Percentiles rank a stretch among this genome's conserved stretches.
phyloP scores from a whole-genome alignment of 2,113 vertebrate genomes.

The Cinclus cinclus region DNA sequence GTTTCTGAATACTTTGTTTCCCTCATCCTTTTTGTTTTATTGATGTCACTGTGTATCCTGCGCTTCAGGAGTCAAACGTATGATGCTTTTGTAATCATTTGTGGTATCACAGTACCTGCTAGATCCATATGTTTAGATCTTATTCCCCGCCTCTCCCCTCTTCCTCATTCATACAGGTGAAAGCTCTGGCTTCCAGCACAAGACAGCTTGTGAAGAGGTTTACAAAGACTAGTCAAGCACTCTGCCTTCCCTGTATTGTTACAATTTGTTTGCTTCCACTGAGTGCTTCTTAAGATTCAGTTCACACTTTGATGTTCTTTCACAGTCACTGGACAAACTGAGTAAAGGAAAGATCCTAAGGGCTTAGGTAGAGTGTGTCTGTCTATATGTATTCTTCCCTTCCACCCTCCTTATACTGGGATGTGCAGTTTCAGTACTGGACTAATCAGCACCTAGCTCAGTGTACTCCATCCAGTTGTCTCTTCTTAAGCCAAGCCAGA shows the following conservation, averaged over 20 bases:
- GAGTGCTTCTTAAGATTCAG: neutral
- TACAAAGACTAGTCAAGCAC: neutral
- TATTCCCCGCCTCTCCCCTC: neutral
- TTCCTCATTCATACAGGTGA: neutral
- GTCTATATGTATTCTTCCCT: neutral
- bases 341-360: neutral
- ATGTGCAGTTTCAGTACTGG: neutral
- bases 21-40: neutral
- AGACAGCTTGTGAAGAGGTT: neutral
- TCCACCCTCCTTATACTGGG: neutral
- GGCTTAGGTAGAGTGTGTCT: neutral
- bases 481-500: neutral
- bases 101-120: neutral
- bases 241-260: neutral
- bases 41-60: neutral
- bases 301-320: neutral
- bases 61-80: neutral
- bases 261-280: neutral
- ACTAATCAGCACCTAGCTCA: neutral
- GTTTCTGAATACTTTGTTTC: neutral
- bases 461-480: neutral
- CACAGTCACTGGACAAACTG: neutral
- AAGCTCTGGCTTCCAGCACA: neutral
- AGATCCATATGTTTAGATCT: neutral
- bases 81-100: neutral